Conservation (phyloP, 2,797 vertebrate genomes). For the Pygocentrus nattereri region DNA sequence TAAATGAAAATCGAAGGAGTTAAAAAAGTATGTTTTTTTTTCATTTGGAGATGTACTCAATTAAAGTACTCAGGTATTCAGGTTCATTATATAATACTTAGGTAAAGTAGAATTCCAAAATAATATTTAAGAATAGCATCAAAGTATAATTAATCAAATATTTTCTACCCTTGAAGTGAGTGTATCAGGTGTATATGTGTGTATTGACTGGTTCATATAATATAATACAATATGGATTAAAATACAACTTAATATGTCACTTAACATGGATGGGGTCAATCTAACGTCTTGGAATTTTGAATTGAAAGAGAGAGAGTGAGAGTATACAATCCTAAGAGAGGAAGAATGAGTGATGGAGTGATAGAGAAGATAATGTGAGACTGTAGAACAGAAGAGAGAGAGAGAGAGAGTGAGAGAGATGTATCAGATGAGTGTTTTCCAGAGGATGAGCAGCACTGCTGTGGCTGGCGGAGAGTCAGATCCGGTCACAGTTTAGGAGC, state of each 20-base stretch:
- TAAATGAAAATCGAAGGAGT: too few relatives aligned
- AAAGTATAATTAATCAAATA: too few relatives aligned
- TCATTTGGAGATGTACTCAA: too few relatives aligned
- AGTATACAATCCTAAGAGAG: slow-evolving; percentile 45
- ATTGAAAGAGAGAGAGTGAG: not conserved
- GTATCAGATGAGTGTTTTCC: slow-evolving; percentile 11
- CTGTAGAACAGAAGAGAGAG: not conserved
- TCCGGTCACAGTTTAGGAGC: slow-evolving; percentile 51
- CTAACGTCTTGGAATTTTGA: too few relatives aligned
- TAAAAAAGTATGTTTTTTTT: too few relatives aligned
- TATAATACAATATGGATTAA: not conserved
- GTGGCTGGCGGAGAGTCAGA: slow-evolving; percentile 39
- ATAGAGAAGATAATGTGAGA: not conserved
- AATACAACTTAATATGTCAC: not conserved
- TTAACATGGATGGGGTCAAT: too few relatives aligned
- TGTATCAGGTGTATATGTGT: too few relatives aligned
- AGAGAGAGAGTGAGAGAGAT: not conserved
- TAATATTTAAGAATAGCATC: too few relatives aligned
- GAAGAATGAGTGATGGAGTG: slow-evolving; percentile 35
- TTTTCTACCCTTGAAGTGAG: not conserved
- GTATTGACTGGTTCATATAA: not conserved
- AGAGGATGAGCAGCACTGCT: not conserved
- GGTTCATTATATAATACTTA: too few relatives aligned
- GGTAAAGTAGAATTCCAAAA: too few relatives aligned
- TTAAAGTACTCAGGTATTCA: too few relatives aligned